These are phyloP conservation scores for Cremastinae sp. DNA, from an alignment of 2,888 invertebrate species.

Conservation along the genomic window DNA sequence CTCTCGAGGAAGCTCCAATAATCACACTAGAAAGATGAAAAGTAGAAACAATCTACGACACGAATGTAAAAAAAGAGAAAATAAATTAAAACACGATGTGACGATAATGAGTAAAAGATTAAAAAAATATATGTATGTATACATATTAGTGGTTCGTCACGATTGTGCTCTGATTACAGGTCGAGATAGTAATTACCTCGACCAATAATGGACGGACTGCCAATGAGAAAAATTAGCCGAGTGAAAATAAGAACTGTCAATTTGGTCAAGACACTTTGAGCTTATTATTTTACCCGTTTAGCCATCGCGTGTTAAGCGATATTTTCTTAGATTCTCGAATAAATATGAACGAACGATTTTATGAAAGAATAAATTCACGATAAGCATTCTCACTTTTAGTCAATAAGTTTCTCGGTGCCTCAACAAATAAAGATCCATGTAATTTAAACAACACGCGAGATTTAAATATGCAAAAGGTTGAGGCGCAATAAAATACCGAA, in stretches of 20 bases:
- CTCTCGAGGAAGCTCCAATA: slow-evolving; percentile 52
- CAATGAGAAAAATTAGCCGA: slow-evolving; percentile 35
- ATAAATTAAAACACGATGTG: slow-evolving; percentile 47
- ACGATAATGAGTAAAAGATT: slow-evolving; percentile 50
- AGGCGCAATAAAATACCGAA: no score
- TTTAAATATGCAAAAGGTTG: slow-evolving; percentile 3
- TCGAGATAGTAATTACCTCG: slow-evolving; percentile 7
- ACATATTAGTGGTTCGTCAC: slow-evolving; percentile 26
- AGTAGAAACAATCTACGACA: slow-evolving; percentile 10
- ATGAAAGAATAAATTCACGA: no score
- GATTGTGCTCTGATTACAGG: slow-evolving; percentile 23
- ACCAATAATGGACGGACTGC: slow-evolving; percentile 47
- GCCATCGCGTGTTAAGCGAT: no score
- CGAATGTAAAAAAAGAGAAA: slow-evolving; percentile 26
- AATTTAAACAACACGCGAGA: background rate
- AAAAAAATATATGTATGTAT: slow-evolving; percentile 34
- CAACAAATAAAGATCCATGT: no score
- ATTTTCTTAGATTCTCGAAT: no score
- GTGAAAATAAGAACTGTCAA: slow-evolving; percentile 20
- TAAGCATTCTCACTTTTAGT: no score
- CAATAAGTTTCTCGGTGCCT: no score
- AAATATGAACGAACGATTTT: no score
- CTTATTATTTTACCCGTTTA: background rate
- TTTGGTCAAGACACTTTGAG: slow-evolving; percentile 8
- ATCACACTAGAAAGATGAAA: slow-evolving; percentile 34